Base-by-base conservation (phyloP, 2,113 vertebrate species). In the Etia nguti region DNA sequence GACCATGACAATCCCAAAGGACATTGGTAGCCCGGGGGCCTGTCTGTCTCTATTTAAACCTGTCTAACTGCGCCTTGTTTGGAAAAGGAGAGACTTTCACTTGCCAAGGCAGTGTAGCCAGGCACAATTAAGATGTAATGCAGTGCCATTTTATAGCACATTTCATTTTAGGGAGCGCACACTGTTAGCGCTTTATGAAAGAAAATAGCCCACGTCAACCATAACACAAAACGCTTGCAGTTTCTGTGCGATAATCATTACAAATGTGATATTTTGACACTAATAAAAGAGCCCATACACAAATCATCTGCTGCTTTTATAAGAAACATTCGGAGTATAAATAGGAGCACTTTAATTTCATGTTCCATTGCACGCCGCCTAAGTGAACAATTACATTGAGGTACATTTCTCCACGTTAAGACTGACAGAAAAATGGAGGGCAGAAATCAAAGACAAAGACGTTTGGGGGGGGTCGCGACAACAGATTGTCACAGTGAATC, bases 1-100 rank as follows among this genome's bases (percentile, higher is more conserved):
- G 90, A 92, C 91, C 89, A 89, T 85, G 86, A 90, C 82, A 82
- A 20, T 92, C 89, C 91, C 89, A 92, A 87, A 93, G 93, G 93
- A 92, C 92, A 6, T 4, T 4, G 26, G 65, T 9, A 34, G 88
- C 92, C 92, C 48, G 8, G 70, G 80, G 91, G 88, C 82, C 91
- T 88, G 92, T 92, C 93, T 89, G 85, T 54, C 89, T 91, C 87
- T 55, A 80, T 93, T 89, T 89, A 85, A 89, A 86, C 86, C 92
- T 7, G 46, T 92, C 75, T 81, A 88, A 91, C 91, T 8, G 75
- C 46, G 29, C 46, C 83, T 56, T 36, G 56, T 86, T 90, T 85
- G 83, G 90, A 89, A 36, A 77, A 80, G 79, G 75, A 79, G 55
- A 79, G 82, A 83, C 86, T 89, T 79, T 29, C 73, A 82, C 81